Evolutionary conservation across 1,140 invertebrate species (phyloP), one percentile per base, ranked within the genome.

Genomic region (Drosophila melanogaster): DNA sequence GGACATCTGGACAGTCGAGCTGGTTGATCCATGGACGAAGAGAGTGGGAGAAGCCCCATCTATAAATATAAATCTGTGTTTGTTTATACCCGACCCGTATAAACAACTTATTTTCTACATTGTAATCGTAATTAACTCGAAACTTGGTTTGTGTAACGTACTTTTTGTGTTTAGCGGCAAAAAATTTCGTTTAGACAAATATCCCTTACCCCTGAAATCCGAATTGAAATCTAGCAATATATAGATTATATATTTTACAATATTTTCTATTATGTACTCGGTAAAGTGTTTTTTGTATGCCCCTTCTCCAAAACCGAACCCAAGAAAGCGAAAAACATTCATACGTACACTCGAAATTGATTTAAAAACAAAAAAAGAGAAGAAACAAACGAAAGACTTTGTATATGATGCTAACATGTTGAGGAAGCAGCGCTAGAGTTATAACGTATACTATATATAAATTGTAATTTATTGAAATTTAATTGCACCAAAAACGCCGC

Each of bases 381-480:
- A 74, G 64, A 62, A 77, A 79, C 65, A 86, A 86, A 73, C 79
- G 72, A 89, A 87, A 87, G 84, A 87, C 84, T 87, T 89, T 89
- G 80, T 89, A 83, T 83, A 87, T 87, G 83, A 83, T 87, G 84
- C 83, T 87, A 87, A 76, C 51, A 64, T 73, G 66, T 83, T 75
- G 65, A 75, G 66, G 53, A 47, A 86, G 69, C 62, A 86, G 69
- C 62, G 58, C 77, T 81, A 78, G 78, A 78, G 64, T 85, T 70
- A 61, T 78, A 60, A 85, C 40, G 47, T 64, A 74, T 74, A 55
- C 58, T 59, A 73, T 55, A 74, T 35, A 72, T 62, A 74, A 56
- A 75, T 65, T 57, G 35, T 87, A 86, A 79, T 83, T 89, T 86
- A 86, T 83, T 87, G 62, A 87, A 87, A 87, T 83, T 87, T 79